These are phyloP conservation scores for Oreochromis aureus DNA, from an alignment of 2,113 vertebrate species.

Conservation along the genomic window DNA sequence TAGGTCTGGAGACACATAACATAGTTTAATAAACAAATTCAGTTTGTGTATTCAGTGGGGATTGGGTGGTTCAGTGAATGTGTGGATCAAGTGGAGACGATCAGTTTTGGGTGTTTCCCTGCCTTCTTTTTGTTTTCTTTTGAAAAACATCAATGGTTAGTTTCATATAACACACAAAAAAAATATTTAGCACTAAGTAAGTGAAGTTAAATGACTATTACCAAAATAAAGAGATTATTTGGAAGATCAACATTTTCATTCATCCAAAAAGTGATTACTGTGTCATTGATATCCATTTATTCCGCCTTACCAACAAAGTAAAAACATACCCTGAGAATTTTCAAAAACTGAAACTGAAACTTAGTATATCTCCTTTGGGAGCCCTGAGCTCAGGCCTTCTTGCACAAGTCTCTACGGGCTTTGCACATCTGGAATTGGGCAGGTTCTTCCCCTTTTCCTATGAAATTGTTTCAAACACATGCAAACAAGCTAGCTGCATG, in stretches of 20 bases:
- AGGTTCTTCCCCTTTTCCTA: neutral
- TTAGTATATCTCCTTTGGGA: neutral
- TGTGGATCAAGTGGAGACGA: neutral
- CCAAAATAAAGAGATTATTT: neutral
- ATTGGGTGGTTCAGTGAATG: slow-evolving; percentile 32
- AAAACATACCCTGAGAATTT: neutral
- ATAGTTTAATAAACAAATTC: neutral
- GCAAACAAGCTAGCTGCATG: neutral
- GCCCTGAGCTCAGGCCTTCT: neutral
- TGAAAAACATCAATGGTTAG: neutral
- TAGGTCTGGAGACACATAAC: neutral
- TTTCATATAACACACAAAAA: neutral
- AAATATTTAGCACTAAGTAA: neutral
- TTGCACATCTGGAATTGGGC: neutral
- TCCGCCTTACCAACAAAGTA: neutral
- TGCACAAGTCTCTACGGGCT: neutral
- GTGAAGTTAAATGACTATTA: neutral
- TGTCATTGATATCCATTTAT: neutral
- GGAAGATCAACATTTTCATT: neutral
- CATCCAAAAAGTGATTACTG: neutral
- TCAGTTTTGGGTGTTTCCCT: neutral
- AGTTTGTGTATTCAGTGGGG: neutral
- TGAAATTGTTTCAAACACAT: neutral
- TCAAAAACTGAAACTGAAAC: neutral
- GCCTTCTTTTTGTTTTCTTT: neutral